Evolutionary conservation across 2,888 invertebrate genomes (phyloP).

Genomic region (Drosophila aldrichi): DNA sequence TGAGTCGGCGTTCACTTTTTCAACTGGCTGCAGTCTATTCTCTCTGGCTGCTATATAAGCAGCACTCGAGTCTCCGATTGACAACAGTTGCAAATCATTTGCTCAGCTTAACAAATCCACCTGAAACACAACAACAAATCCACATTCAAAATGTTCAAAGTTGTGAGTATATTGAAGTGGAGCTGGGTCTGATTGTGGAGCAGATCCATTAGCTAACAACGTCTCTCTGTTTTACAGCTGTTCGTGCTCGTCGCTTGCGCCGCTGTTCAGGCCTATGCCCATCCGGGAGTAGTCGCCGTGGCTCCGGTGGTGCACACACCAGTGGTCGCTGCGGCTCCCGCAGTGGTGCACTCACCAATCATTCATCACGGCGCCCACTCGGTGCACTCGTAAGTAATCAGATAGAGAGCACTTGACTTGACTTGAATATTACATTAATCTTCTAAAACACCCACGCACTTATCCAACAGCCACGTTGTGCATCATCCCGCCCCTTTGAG

Average conservation of each 20-base stretch:
- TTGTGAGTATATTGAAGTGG: constrained; percentile 77
- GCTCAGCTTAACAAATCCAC: constrained; percentile 50
- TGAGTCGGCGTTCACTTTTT: constrained; percentile 70
- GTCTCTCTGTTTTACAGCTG: constrained; percentile 68
- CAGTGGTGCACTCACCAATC: constrained; percentile 73
- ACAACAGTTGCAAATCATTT: constrained; percentile 78
- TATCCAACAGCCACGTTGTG: constrained; percentile 72
- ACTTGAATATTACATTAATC: constrained; percentile 9
- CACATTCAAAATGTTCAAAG: constrained; percentile 83
- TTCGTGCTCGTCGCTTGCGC: constrained; percentile 81
- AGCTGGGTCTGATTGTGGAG: not conserved
- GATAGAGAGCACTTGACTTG: not conserved
- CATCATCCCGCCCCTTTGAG: constrained; percentile 85
- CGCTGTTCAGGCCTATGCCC: constrained; percentile 75
- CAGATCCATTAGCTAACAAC: constrained; percentile 15
- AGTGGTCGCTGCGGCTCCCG: constrained; percentile 59
- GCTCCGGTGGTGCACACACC: constrained; percentile 82
- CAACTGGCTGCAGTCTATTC: constrained; percentile 38
- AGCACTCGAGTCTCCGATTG: constrained; percentile 37
- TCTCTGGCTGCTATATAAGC: constrained; percentile 74
- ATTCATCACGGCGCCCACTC: constrained; percentile 82
- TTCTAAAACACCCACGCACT: not conserved
- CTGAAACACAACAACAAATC: constrained; percentile 18
- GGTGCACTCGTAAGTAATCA: constrained; percentile 80
- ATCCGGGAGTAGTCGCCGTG: constrained; percentile 83